Evolutionary conservation across 2,888 invertebrate species (phyloP).

Genomic region (Tinea pellionella): DNA sequence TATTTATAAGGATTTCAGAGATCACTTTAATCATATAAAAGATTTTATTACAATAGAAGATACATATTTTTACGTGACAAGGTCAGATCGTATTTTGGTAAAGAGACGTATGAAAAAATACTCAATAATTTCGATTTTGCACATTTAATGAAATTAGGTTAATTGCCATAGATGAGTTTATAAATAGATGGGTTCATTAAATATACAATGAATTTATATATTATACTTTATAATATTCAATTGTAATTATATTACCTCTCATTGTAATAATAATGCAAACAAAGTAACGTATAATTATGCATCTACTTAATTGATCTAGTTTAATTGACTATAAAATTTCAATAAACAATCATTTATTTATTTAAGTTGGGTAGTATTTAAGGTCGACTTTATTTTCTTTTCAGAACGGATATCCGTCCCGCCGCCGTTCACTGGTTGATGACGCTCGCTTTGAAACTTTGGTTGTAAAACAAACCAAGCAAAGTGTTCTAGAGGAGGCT

Average conservation of each 20-base stretch:
- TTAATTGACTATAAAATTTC: not conserved
- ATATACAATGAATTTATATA: not conserved
- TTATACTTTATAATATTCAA: slow-evolving; percentile 6
- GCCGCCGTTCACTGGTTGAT: slow-evolving; percentile 95
- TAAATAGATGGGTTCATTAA: not conserved
- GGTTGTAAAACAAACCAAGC: slow-evolving; percentile 95
- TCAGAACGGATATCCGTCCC: slow-evolving; percentile 96
- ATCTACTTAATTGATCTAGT: not conserved
- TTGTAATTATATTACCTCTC: not conserved
- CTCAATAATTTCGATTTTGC: slow-evolving; percentile 3
- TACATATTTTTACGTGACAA: not conserved
- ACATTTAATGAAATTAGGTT: not conserved
- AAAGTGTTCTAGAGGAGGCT: slow-evolving; percentile 91
- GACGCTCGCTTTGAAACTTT: slow-evolving; percentile 97
- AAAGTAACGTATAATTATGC: slow-evolving; percentile 1
- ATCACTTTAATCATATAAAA: slow-evolving; percentile 39
- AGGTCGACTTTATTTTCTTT: not conserved
- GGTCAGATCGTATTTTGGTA: not conserved
- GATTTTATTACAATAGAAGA: not conserved
- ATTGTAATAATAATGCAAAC: not conserved
- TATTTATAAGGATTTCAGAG: slow-evolving; percentile 63
- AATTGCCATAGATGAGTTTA: not conserved
- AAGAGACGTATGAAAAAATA: not conserved
- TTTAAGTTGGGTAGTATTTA: not conserved
- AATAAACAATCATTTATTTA: not conserved